phyloP scores from a whole-genome alignment of 2,888 invertebrate genomes.

The Epinotia demarniana region DNA sequence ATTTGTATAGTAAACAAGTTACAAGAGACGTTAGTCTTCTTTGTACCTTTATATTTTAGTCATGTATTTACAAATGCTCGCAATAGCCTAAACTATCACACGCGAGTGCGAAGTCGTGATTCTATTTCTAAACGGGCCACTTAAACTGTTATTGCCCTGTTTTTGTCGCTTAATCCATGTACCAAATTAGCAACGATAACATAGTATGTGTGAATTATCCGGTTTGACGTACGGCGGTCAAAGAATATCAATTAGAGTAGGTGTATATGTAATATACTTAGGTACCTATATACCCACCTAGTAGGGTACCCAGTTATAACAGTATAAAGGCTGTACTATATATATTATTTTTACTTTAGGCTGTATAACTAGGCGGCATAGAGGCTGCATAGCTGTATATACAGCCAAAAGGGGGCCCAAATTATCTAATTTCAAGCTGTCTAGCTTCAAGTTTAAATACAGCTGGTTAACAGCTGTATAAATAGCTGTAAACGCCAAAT shows the following conservation, averaged over 20 bases:
- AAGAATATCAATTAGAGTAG: constrained; percentile 7
- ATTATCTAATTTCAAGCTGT: too few species aligned
- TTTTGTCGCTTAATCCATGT: constrained; percentile 21
- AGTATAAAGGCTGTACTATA: too few species aligned
- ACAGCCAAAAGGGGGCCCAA: too few species aligned
- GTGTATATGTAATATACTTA: too few species aligned
- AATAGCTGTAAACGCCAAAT: too few species aligned
- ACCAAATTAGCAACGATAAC: constrained; percentile 13
- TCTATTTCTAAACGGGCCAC: constrained; percentile 27
- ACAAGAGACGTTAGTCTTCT: not conserved
- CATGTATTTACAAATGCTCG: constrained; percentile 17
- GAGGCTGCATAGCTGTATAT: too few species aligned
- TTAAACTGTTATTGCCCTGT: constrained; percentile 26
- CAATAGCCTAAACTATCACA: constrained; percentile 9
- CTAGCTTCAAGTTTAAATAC: too few species aligned
- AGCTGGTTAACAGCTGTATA: too few species aligned
- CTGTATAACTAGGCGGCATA: too few species aligned
- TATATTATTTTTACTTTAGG: too few species aligned
- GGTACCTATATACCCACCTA: too few species aligned
- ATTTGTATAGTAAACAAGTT: not conserved
- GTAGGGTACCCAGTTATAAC: too few species aligned
- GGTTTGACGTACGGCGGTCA: not conserved
- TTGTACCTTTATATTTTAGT: constrained; percentile 37
- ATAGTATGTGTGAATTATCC: not conserved
- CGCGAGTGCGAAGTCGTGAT: constrained; percentile 33